These are phyloP conservation scores for Hirtodrosophila trivittata DNA, from an alignment of 2,888 invertebrate genomes.

Conservation along the genomic window DNA sequence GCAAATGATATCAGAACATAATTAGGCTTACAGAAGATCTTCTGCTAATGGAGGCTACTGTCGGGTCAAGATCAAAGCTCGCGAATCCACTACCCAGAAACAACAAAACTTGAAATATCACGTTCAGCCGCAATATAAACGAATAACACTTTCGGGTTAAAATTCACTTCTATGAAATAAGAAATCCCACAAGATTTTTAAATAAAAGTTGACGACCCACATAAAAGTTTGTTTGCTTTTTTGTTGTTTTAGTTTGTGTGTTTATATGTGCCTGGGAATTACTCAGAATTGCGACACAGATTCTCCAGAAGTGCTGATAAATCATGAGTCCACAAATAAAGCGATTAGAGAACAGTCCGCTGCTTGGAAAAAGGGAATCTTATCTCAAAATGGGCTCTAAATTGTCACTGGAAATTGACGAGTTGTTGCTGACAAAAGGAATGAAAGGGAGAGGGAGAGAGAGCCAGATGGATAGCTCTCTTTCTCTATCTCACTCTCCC, in stretches of 20 bases:
- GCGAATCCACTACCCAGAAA: not conserved
- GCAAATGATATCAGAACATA: no score
- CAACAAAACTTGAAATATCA: not conserved
- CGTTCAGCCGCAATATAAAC: not conserved
- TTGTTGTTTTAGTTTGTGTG: not conserved
- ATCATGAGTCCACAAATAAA: constrained; percentile 34
- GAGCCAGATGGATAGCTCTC: constrained; percentile 2
- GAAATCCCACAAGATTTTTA: not conserved
- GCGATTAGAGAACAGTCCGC: constrained; percentile 21
- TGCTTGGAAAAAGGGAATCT: constrained; percentile 55
- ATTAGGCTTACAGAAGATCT: no score
- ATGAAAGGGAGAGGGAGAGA: constrained; percentile 2
- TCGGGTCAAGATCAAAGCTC: not conserved
- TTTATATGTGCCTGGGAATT: constrained; percentile 33
- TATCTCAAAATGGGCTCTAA: constrained; percentile 45
- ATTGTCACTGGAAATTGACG: constrained; percentile 20
- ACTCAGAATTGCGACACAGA: constrained; percentile 46
- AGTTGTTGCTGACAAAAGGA: constrained; percentile 4
- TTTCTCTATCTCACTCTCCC: constrained; percentile 1
- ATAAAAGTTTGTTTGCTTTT: constrained; percentile 4
- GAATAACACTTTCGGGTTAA: not conserved
- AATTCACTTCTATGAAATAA: not conserved
- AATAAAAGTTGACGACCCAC: constrained; percentile 18
- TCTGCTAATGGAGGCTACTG: no score
- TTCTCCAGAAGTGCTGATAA: constrained; percentile 62